Percentiles rank a stretch among this genome's conserved stretches.
These are phyloP conservation scores for Callipepla californica DNA, from an alignment of 2,113 vertebrate species.

Conservation along the genomic window DNA sequence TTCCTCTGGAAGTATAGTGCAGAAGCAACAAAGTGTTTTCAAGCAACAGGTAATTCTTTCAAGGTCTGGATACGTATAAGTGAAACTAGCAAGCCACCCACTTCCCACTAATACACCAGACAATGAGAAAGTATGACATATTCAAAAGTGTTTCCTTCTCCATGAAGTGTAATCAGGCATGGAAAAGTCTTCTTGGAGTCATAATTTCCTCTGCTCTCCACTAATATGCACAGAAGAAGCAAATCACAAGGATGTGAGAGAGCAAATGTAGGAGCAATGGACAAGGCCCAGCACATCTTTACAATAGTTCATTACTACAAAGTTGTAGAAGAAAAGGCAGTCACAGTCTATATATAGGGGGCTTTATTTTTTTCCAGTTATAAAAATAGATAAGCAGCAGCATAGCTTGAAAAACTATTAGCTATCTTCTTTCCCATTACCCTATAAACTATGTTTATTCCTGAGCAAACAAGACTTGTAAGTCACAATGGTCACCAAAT, in stretches of 20 bases:
- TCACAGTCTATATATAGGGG: not conserved
- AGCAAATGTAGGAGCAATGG: not conserved
- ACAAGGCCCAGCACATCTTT: not conserved
- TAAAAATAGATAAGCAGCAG: not conserved
- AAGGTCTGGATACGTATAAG: not conserved
- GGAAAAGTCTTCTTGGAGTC: not conserved
- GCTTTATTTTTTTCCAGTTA: not conserved
- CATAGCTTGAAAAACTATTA: not conserved
- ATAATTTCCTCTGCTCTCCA: not conserved
- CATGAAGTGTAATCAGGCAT: not conserved
- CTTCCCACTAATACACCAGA: not conserved
- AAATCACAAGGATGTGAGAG: not conserved
- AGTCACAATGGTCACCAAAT: not conserved
- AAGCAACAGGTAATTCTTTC: not conserved
- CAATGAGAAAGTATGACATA: not conserved
- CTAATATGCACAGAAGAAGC: not conserved
- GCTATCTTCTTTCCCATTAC: not conserved
- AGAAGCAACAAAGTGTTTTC: not conserved
- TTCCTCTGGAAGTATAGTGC: accelerated
- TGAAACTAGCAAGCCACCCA: not conserved
- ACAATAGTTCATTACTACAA: not conserved
- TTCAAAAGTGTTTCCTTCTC: not conserved
- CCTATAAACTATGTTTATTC: not conserved
- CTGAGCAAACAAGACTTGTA: not conserved
- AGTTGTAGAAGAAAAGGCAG: not conserved